Conservation (phyloP, 2,113 vertebrate genomes). For the Scartelaos histophorus region DNA sequence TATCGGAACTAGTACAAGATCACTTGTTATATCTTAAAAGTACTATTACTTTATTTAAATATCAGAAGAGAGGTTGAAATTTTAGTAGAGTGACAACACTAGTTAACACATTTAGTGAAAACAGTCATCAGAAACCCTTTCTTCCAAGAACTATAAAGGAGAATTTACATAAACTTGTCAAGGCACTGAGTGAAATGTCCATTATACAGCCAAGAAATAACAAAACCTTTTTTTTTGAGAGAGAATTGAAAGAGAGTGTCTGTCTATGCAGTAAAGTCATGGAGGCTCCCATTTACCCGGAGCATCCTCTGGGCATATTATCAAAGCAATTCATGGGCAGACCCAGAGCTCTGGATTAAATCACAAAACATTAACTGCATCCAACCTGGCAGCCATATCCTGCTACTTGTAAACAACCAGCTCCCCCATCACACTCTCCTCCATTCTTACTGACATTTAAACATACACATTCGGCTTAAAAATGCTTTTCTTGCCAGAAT, state of each 20-base stretch:
- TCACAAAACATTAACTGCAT: constrained; percentile 60
- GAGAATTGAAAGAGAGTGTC: constrained; percentile 26
- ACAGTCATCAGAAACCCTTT: no score
- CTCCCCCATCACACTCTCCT: constrained; percentile 15
- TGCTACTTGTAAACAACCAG: constrained; percentile 37
- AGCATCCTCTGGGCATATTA: constrained; percentile 45
- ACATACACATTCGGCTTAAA: background rate
- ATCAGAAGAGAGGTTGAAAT: no score
- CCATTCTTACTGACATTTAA: background rate
- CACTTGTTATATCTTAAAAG: no score
- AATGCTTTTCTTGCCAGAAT: constrained; percentile 13
- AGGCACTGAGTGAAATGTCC: no score
- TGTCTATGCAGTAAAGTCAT: constrained; percentile 33
- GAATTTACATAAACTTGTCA: no score
- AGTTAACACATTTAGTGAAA: no score
- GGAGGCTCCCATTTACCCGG: constrained; percentile 40
- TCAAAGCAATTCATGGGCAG: constrained; percentile 31
- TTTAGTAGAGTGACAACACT: no score
- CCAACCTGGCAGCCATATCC: constrained; percentile 56
- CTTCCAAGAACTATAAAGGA: no score
- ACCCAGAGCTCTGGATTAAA: constrained; percentile 58
- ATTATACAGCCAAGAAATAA: background rate
- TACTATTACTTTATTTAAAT: no score
- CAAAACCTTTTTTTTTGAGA: no score
- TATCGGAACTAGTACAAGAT: no score